These are phyloP conservation scores for Spinibarbus caldwelli DNA, from an alignment of 2,797 vertebrate species.

Conservation along the genomic window DNA sequence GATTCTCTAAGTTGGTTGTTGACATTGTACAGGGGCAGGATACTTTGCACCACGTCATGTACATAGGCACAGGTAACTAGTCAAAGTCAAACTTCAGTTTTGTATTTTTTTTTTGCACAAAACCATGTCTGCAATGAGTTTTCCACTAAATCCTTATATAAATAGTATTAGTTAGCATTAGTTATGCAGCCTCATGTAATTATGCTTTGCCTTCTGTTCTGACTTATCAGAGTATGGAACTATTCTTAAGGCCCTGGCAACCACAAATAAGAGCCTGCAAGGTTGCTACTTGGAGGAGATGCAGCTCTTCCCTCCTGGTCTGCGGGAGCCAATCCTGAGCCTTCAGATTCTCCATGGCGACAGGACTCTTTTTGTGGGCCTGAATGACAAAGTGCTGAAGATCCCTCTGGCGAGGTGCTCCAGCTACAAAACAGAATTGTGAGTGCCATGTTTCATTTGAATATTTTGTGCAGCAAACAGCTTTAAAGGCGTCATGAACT, in stretches of 20 bases:
- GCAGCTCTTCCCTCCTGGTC: slow-evolving; percentile 86
- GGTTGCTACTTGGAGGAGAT: slow-evolving; percentile 98
- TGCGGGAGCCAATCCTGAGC: slow-evolving; percentile 88
- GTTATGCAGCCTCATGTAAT: not conserved
- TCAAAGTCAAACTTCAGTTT: not conserved
- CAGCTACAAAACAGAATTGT: slow-evolving; percentile 88
- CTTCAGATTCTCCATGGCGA: slow-evolving; percentile 95
- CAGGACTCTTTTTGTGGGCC: slow-evolving; percentile 91
- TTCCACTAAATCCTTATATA: slow-evolving; percentile 17
- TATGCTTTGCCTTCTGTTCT: not conserved
- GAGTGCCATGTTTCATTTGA: slow-evolving; percentile 67
- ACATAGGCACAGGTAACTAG: slow-evolving; percentile 92
- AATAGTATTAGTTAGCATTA: slow-evolving; percentile 1
- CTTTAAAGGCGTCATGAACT: not conserved
- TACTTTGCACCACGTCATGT: slow-evolving; percentile 95
- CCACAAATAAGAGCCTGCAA: slow-evolving; percentile 89
- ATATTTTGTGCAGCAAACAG: not conserved
- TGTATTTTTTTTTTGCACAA: not conserved
- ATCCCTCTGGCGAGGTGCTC: slow-evolving; percentile 94
- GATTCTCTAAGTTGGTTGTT: slow-evolving; percentile 94
- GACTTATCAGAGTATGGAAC: slow-evolving; percentile 88
- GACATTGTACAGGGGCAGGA: slow-evolving; percentile 97
- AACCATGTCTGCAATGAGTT: not conserved
- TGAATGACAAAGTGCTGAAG: slow-evolving; percentile 89
- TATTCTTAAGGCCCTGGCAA: slow-evolving; percentile 94